phyloP scores from a whole-genome alignment of 2,113 vertebrate species.

The Scomber scombrus region DNA sequence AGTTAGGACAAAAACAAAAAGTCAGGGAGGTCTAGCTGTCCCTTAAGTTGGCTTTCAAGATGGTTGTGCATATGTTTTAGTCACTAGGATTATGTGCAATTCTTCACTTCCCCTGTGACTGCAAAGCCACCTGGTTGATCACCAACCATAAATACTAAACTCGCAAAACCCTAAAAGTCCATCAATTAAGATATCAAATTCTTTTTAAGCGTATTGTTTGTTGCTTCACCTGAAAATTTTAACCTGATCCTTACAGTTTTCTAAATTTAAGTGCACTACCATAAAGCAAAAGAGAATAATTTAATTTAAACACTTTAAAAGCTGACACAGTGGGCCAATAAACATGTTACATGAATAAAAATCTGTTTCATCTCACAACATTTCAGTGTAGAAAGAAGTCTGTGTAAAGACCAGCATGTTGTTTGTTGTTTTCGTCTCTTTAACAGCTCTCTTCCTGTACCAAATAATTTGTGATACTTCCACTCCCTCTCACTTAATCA shows the following conservation, averaged over 20 bases:
- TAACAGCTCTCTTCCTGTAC: constrained; percentile 20
- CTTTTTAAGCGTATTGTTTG: not conserved
- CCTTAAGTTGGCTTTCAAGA: constrained; percentile 39
- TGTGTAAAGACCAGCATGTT: constrained; percentile 5
- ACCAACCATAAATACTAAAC: constrained; percentile 7
- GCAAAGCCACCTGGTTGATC: constrained; percentile 58
- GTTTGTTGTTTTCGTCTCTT: constrained; percentile 35
- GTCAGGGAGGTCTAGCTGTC: constrained; percentile 31
- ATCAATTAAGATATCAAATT: not conserved
- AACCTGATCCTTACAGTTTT: not conserved
- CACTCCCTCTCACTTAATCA: constrained; percentile 54
- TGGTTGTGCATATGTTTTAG: constrained; percentile 55
- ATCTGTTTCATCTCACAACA: not conserved
- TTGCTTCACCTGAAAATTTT: too few relatives aligned
- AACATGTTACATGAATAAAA: not conserved
- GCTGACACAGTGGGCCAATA: not conserved
- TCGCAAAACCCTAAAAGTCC: not conserved
- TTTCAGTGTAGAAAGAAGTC: not conserved
- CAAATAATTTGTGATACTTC: not conserved
- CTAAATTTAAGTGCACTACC: not conserved
- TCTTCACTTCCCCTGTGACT: constrained; percentile 33
- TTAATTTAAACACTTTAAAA: not conserved
- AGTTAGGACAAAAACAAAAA: constrained; percentile 32
- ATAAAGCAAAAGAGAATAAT: not conserved
- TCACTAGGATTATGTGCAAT: constrained; percentile 27